Evolutionary conservation across 2,888 invertebrate genomes (phyloP), one percentile per base, ranked within the genome.

Genomic region (Nemotelus nigrinus): DNA sequence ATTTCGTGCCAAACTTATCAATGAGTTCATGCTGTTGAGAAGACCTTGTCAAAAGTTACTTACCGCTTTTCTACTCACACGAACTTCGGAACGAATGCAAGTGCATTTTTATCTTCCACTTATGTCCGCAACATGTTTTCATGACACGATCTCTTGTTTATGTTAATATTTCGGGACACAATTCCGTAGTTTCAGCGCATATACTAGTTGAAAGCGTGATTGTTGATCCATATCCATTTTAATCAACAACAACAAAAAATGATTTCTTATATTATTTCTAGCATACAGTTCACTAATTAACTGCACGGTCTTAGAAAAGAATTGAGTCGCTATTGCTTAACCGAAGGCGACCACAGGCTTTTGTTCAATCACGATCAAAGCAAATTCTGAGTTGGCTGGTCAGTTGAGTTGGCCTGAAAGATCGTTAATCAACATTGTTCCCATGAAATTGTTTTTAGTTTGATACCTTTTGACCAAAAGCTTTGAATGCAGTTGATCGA

Each of bases 231-330:
- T 10, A 58, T 58, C 58, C n/a, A n/a, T 58, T 58, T 58, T 58
- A 10, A 58, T 58, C 58, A 5, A 25, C 6, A 10, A 58, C 58
- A 58, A 10, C 7, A 58, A 8, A n/a, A 8, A 25, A 58, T 58
- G 50, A 50, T 58, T 58, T n/a, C 58, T 58, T n/a, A 58, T 58
- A 58, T 58, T 58, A 25, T 58, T 58, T 58, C 7, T 58, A n/a
- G 7, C 5, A 58, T 25, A 25, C 10, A 5, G 5, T 58, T 7
- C 58, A 58, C 58, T 58, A 58, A 58, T 58, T 58, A 58, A 58
- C 58, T 58, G 53, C 10, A 58, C n/a, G 58, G n/a, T n/a, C 50
- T 50, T 7, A 50, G 50, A 50, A 50, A 1, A 50, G 58, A n/a
- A 25, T 10, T 58, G 58, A 58, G 58, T 58, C 10, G 53, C 6